Conservation (phyloP, 2,888 invertebrate genomes). For the Ornithoptera alexandrae region DNA sequence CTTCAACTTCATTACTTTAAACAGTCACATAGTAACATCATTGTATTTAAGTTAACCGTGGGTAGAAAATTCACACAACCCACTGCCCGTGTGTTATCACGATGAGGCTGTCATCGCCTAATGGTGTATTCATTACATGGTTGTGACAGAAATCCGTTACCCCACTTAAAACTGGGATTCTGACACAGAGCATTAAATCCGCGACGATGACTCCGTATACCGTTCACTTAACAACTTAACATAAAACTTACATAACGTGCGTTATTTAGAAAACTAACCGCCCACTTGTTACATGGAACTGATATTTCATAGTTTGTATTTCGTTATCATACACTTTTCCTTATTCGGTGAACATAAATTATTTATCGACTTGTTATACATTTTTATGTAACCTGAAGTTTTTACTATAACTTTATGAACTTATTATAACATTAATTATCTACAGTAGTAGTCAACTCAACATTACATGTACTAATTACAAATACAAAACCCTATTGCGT, state of each 20-base stretch:
- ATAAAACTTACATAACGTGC: conserved; percentile 16
- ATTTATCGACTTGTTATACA: conserved; percentile 10
- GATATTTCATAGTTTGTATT: conserved; percentile 18
- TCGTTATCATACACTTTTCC: conserved; percentile 12
- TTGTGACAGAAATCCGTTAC: conserved; percentile 54
- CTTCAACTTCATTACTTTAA: not conserved
- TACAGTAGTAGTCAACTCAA: not conserved
- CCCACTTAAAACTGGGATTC: conserved; percentile 61
- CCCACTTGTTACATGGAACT: conserved; percentile 20
- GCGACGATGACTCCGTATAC: conserved; percentile 7
- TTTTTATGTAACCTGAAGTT: conserved; percentile 23
- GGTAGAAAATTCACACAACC: not conserved
- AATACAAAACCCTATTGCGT: not conserved
- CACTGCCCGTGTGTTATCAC: conserved; percentile 17
- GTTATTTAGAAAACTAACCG: conserved; percentile 11
- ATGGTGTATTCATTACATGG: conserved; percentile 56
- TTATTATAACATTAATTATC: conserved; percentile 1
- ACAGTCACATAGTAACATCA: not conserved
- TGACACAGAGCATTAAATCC: conserved; percentile 47
- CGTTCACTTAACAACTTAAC: not conserved
- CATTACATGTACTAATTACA: too few relatives aligned
- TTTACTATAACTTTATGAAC: not conserved
- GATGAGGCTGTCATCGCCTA: conserved; percentile 26
- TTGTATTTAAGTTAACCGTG: conserved; percentile 3
- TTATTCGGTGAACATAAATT: conserved; percentile 18